phyloP scores from a whole-genome alignment of 1,140 invertebrate genomes.

The Ips nitidus region DNA sequence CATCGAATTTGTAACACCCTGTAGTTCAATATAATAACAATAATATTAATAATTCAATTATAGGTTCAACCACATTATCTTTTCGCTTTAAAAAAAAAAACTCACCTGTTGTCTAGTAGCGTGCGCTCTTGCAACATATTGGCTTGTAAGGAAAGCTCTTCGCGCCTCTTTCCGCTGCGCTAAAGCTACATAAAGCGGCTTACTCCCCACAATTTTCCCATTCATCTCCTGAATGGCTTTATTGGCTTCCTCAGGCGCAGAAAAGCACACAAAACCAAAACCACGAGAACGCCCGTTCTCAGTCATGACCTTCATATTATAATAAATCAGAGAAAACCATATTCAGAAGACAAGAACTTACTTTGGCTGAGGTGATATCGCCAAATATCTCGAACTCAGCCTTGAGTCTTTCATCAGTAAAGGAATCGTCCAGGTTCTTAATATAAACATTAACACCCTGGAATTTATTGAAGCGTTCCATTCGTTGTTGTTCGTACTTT shows the following conservation, averaged over 20 bases:
- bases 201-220: slow-evolving; percentile 92
- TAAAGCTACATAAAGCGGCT: slow-evolving; percentile 96
- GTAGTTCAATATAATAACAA: too few relatives aligned
- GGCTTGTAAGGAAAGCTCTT: slow-evolving; percentile 93
- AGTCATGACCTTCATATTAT: slow-evolving; percentile 68
- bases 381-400: slow-evolving; percentile 94
- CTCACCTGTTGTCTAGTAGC: slow-evolving; percentile 35
- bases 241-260: slow-evolving; percentile 95
- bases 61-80: not conserved
- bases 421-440: slow-evolving; percentile 84
- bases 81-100: not conserved
- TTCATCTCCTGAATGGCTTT: slow-evolving; percentile 99
- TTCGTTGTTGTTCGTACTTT: slow-evolving; percentile 92
- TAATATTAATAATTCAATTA: too few relatives aligned
- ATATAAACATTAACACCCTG: slow-evolving; percentile 78
- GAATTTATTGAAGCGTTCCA: slow-evolving; percentile 88
- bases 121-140: slow-evolving; percentile 85
- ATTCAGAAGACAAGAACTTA: not conserved
- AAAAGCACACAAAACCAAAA: slow-evolving; percentile 99
- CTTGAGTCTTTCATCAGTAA: slow-evolving; percentile 92
- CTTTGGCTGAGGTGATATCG: slow-evolving; percentile 97
- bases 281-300: slow-evolving; percentile 93
- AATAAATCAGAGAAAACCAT: not conserved
- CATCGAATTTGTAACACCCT: too few relatives aligned
- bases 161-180: slow-evolving; percentile 99